Percentiles rank a stretch among this genome's conserved stretches.
Evolutionary conservation across 2,797 vertebrate species (phyloP).

Genomic region (Benthosema pterotum): DNA sequence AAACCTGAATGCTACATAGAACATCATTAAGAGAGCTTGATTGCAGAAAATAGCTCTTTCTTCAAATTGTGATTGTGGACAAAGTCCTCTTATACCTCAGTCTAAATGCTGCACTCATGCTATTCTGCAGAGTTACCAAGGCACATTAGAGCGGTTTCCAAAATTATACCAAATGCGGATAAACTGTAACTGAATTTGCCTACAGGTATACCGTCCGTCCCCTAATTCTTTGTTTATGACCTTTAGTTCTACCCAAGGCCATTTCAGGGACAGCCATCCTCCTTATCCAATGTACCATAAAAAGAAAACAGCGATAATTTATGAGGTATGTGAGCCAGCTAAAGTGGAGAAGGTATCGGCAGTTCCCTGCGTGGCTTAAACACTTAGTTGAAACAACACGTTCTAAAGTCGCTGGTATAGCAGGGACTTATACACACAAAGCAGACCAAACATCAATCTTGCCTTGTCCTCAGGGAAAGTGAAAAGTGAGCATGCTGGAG

Average conservation of each 20-base stretch:
- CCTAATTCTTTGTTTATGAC: conserved; percentile 49
- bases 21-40: conserved; percentile 72
- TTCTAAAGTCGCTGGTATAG: conserved; percentile 40
- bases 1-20: conserved; percentile 63
- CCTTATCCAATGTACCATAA: conserved; percentile 51
- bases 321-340: conserved; percentile 46
- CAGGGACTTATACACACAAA: conserved; percentile 30
- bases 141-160: conserved; percentile 38
- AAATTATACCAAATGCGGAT: conserved; percentile 42
- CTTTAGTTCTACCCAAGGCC: conserved; percentile 46
- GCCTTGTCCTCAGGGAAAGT: conserved; percentile 34
- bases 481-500: conserved; percentile 32
- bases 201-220: conserved; percentile 33
- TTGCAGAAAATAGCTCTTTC: conserved; percentile 74
- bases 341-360: conserved; percentile 48
- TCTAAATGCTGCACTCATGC: conserved; percentile 39
- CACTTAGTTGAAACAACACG: conserved; percentile 55
- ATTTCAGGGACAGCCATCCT: conserved; percentile 37
- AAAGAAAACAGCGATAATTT: conserved; percentile 62
- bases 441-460: conserved; percentile 51
- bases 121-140: conserved; percentile 32
- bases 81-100: conserved; percentile 55
- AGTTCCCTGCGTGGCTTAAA: conserved; percentile 43
- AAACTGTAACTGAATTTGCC: conserved; percentile 31
- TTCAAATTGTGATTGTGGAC: conserved; percentile 66